Percentiles rank a stretch among this genome's conserved stretches.
Conservation (phyloP, 2,113 vertebrate species). For the Scatophagus argus region DNA sequence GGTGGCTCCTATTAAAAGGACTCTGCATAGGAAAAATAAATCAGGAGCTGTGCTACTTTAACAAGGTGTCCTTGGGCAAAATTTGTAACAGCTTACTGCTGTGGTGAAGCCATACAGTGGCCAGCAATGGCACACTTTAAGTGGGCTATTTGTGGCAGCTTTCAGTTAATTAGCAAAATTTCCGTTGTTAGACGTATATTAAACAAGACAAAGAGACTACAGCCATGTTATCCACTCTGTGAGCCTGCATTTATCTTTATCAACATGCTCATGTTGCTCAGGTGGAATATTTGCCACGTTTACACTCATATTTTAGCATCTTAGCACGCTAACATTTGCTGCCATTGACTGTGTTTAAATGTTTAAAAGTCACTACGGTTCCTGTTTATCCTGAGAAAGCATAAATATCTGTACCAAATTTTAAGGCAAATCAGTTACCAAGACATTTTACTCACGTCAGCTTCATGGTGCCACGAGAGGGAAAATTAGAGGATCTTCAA, state of each 20-base stretch:
- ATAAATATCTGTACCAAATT: not conserved
- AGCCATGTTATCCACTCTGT: not conserved
- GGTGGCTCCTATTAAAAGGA: not conserved
- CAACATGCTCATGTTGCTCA: not conserved
- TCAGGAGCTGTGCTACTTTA: slow-evolving; percentile 33
- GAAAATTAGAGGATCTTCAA: not conserved
- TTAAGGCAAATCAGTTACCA: too few relatives aligned
- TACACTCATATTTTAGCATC: not conserved
- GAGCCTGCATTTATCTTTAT: not conserved
- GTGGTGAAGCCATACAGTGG: slow-evolving; percentile 42
- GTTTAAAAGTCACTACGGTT: too few relatives aligned
- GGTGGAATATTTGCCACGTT: not conserved
- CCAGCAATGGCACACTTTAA: slow-evolving; percentile 39
- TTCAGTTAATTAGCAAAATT: slow-evolving; percentile 44
- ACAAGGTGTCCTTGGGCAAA: slow-evolving; percentile 37
- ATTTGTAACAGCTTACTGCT: slow-evolving; percentile 26
- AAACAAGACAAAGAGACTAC: slow-evolving; percentile 15
- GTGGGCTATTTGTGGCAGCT: slow-evolving; percentile 56
- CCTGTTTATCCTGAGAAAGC: too few relatives aligned
- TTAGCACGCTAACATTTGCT: not conserved
- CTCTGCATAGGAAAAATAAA: slow-evolving; percentile 29
- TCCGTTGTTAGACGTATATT: slow-evolving; percentile 21
- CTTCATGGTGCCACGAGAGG: not conserved
- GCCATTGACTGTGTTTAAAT: too few relatives aligned
- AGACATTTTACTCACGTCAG: not conserved